Conservation (phyloP, 2,113 vertebrate species). For the Corythoichthys intestinalis region DNA sequence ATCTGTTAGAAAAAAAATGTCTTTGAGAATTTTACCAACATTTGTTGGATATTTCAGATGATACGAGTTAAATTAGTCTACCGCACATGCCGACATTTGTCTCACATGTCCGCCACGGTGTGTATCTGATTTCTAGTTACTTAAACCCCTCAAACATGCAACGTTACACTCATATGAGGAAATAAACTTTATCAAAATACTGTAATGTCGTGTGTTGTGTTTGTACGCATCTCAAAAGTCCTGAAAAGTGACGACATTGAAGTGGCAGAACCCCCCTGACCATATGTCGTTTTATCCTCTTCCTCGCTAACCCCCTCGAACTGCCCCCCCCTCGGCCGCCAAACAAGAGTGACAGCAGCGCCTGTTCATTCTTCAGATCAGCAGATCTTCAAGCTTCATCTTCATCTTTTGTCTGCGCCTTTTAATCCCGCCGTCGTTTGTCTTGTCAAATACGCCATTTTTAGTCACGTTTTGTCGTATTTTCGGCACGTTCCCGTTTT, state of each 20-base stretch:
- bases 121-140: slow-evolving; percentile 48
- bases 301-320: slow-evolving; percentile 11
- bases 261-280: slow-evolving; percentile 19
- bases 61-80: no score
- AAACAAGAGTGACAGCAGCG: slow-evolving; percentile 58
- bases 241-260: slow-evolving; percentile 16
- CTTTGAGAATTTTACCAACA: no score
- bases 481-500: not conserved
- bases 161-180: slow-evolving; percentile 53
- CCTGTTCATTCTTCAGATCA: slow-evolving; percentile 51
- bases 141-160: slow-evolving; percentile 22
- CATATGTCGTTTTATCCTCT: slow-evolving; percentile 55
- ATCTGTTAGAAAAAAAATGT: no score
- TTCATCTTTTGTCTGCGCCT: slow-evolving; percentile 1
- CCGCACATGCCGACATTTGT: slow-evolving; percentile 54
- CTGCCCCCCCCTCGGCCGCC: slow-evolving; percentile 1
- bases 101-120: slow-evolving; percentile 68
- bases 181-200: slow-evolving; percentile 36
- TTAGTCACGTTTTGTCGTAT: slow-evolving; percentile 1
- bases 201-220: not conserved
- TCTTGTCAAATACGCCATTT: slow-evolving; percentile 5
- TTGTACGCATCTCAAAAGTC: slow-evolving; percentile 20
- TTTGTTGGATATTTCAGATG: no score
- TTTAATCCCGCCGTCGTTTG: not conserved
- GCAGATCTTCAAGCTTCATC: slow-evolving; percentile 29